Evolutionary conservation across 2,888 invertebrate genomes (phyloP).

Genomic region (Formica aserva): DNA sequence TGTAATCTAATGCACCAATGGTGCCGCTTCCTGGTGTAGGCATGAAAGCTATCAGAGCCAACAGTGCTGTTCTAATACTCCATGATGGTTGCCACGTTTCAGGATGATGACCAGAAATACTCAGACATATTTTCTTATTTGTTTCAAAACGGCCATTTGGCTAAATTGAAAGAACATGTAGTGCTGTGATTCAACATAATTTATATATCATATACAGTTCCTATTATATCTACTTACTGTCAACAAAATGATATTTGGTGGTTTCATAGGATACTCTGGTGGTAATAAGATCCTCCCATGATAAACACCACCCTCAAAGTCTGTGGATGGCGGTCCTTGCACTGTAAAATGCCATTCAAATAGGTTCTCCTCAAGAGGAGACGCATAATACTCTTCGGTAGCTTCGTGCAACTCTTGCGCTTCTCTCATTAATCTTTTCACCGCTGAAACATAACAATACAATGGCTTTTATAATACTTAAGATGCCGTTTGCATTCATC

Average conservation of each 20-base stretch:
- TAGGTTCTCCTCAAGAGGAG: constrained; percentile 96
- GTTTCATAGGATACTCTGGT: constrained; percentile 98
- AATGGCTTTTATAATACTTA: background rate
- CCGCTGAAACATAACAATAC: constrained; percentile 87
- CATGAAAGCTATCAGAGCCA: constrained; percentile 98
- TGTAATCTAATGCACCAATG: constrained; percentile 96
- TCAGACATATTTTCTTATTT: constrained; percentile 97
- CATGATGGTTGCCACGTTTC: constrained; percentile 99
- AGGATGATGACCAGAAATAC: constrained; percentile 98
- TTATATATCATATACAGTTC: background rate
- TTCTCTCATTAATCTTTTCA: constrained; percentile 97
- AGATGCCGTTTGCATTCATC: background rate
- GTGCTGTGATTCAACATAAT: background rate
- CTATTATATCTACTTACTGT: constrained; percentile 88
- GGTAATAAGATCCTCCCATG: constrained; percentile 97
- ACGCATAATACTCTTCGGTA: constrained; percentile 95
- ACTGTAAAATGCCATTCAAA: constrained; percentile 99
- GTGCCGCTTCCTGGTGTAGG: constrained; percentile 96
- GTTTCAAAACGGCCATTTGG: constrained; percentile 97
- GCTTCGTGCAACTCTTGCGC: constrained; percentile 94
- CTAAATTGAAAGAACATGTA: constrained; percentile 84
- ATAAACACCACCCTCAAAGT: constrained; percentile 96
- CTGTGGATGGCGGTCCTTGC: constrained; percentile 94
- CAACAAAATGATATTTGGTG: constrained; percentile 96
- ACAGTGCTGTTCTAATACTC: constrained; percentile 96